Base-by-base conservation (phyloP, 2,113 vertebrate genomes). In the Sorex fumeus region DNA sequence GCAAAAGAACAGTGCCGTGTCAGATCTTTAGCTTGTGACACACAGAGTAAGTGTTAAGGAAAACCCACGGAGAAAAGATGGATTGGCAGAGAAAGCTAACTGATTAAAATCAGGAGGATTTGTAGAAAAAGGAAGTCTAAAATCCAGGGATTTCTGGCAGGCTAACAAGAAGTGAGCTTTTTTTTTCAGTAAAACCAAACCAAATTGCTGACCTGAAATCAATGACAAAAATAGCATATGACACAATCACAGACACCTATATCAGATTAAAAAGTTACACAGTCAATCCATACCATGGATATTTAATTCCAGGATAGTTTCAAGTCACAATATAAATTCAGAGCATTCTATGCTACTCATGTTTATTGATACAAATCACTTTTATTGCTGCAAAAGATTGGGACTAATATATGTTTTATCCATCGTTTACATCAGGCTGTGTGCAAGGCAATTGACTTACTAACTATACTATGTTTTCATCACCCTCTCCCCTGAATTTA, bases 21-120 rank as follows among this genome's bases (percentile, higher is more conserved):
- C 57, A 69, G 67, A 75, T 1, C 8, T 27, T 64, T n/a, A 3
- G 3, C 32, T 87, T 87, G 57, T 25, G 76, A 32, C 16, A 23
- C 16, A 23, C 12, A 66, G 36, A 27, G 18, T 80, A 9, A 76
- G 50, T 90, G 12, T 25, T 45, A 71, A 81, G 53, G 4, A 30
- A 77, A 34, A 66, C 27, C n/a, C n/a, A 27, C 45, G 16, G 66
- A 40, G 74, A 34, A 70, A 87, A 82, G 62, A 81, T 1, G 90
- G 57, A 64, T 47, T 80, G 87, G 43, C 90, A 91, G 69, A 77
- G 50, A 76, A 93, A 88, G 15, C 53, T 72, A 57, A 67, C 50
- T 67, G 50, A 75, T 72, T 32, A 81, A 87, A 91, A 80, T 4
- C 36, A 32, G 8, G 8, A 69, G 28, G 27, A 30, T 64, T 88